A percentile compares a stretch with the other conserved stretches of the same genome.
Evolutionary conservation across 1,140 invertebrate species (phyloP).

Genomic region (Atta colombica): DNA sequence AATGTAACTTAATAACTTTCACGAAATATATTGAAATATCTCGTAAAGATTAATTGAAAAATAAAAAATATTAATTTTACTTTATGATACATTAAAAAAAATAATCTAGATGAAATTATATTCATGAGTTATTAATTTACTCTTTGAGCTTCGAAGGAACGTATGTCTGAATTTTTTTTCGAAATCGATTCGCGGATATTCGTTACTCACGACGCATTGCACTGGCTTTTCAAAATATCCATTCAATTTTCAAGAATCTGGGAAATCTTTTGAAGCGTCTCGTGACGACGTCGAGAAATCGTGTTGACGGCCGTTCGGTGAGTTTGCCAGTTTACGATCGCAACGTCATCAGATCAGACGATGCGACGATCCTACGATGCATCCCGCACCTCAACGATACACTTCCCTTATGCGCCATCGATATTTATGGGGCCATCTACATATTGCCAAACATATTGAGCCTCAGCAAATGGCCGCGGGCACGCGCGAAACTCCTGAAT

Average conservation of each 20-base stretch:
- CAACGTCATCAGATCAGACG: conserved; percentile 9
- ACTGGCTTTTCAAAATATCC: neutral
- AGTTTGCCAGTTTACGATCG: conserved; percentile 46
- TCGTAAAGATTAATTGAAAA: neutral
- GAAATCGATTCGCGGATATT: neutral
- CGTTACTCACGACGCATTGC: neutral
- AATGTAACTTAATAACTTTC: neutral
- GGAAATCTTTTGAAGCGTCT: neutral
- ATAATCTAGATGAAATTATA: neutral
- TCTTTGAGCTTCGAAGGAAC: neutral
- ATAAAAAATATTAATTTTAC: neutral
- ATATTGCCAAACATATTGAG: conserved; percentile 85
- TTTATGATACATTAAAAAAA: neutral
- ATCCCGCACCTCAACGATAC: conserved; percentile 10
- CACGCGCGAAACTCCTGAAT: conserved; percentile 85
- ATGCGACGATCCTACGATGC: conserved; percentile 17
- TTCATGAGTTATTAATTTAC: neutral
- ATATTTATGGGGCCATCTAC: conserved; percentile 83
- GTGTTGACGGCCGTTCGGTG: conserved; percentile 31
- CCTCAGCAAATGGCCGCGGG: conserved; percentile 81
- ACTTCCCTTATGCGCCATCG: conserved; percentile 68
- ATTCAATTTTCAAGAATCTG: conserved; percentile 32
- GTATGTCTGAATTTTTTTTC: neutral
- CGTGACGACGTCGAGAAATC: conserved; percentile 15
- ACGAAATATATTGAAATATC: neutral